Conservation (phyloP, 2,888 invertebrate species). For the Thymelicus sylvestris region DNA sequence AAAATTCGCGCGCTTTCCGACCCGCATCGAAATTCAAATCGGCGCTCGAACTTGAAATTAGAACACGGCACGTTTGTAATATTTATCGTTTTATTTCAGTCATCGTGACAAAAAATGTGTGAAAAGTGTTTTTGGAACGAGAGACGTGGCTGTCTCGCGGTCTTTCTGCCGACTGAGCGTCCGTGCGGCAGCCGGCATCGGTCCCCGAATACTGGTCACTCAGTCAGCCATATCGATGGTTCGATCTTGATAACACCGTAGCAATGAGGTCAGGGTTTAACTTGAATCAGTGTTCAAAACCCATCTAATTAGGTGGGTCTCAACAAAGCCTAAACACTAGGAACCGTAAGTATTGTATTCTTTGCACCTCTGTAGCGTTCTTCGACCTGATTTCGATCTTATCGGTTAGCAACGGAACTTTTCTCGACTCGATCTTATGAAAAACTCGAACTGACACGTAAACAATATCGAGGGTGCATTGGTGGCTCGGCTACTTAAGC, state of each 20-base stretch:
- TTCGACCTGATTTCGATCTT: slow-evolving; percentile 26
- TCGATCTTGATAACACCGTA: slow-evolving; percentile 74
- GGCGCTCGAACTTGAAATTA: slow-evolving; percentile 39
- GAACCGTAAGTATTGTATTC: slow-evolving; percentile 20
- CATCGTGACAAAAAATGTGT: slow-evolving; percentile 25
- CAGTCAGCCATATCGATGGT: slow-evolving; percentile 70
- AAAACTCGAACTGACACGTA: slow-evolving; percentile 7
- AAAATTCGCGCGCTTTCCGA: slow-evolving; percentile 39
- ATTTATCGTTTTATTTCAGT: slow-evolving; percentile 44
- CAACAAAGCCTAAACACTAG: slow-evolving; percentile 31
- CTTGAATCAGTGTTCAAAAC: slow-evolving; percentile 54
- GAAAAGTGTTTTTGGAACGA: slow-evolving; percentile 49
- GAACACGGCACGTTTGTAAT: slow-evolving; percentile 52
- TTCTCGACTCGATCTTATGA: neutral
- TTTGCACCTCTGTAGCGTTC: slow-evolving; percentile 3
- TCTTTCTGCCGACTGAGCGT: slow-evolving; percentile 71
- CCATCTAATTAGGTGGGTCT: slow-evolving; percentile 41
- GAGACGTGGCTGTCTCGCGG: slow-evolving; percentile 64
- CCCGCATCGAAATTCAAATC: slow-evolving; percentile 5
- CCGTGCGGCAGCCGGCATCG: slow-evolving; percentile 51
- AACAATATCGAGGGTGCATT: slow-evolving; percentile 4
- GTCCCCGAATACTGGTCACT: slow-evolving; percentile 64
- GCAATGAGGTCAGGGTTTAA: slow-evolving; percentile 76
- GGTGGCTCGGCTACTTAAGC: no score
- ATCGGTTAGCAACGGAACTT: slow-evolving; percentile 10